Conservation (phyloP, 2,113 vertebrate species). For the Prunella fulvescens region DNA sequence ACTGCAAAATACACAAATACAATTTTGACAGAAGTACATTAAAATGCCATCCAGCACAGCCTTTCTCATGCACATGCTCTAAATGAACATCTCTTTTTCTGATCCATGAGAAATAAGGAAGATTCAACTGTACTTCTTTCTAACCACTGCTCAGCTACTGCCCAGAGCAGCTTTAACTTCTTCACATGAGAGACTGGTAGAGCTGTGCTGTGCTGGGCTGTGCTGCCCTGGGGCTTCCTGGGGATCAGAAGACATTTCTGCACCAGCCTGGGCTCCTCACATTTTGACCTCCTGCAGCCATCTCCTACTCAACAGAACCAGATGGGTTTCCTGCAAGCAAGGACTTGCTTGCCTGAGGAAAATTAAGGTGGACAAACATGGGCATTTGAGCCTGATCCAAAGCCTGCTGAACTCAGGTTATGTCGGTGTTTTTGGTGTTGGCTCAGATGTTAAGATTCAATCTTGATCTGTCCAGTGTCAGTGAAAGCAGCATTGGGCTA, state of each 20-base stretch:
- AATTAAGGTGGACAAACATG: not conserved
- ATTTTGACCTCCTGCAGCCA: not conserved
- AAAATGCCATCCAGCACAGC: not conserved
- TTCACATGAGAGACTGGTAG: not conserved
- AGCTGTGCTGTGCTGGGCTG: not conserved
- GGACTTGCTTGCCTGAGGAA: not conserved
- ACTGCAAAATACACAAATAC: not conserved
- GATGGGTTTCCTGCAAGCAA: not conserved
- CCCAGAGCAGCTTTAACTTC: not conserved
- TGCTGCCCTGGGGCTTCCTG: not conserved
- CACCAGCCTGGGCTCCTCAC: not conserved
- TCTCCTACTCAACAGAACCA: not conserved
- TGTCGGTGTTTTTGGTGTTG: not conserved
- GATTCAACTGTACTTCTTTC: not conserved
- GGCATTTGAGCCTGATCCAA: not conserved
- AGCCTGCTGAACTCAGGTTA: not conserved
- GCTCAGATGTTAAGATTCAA: accelerated
- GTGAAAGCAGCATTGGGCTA: not conserved
- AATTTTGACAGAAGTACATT: not conserved
- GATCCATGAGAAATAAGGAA: not conserved
- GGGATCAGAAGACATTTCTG: not conserved
- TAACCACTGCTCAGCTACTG: not conserved
- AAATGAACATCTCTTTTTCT: not conserved
- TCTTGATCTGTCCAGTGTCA: not conserved
- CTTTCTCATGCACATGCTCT: not conserved